Percentiles rank a stretch among this genome's conserved stretches.
Evolutionary conservation across 2,113 vertebrate species (phyloP).

Genomic region (Odontophorus gujanensis): DNA sequence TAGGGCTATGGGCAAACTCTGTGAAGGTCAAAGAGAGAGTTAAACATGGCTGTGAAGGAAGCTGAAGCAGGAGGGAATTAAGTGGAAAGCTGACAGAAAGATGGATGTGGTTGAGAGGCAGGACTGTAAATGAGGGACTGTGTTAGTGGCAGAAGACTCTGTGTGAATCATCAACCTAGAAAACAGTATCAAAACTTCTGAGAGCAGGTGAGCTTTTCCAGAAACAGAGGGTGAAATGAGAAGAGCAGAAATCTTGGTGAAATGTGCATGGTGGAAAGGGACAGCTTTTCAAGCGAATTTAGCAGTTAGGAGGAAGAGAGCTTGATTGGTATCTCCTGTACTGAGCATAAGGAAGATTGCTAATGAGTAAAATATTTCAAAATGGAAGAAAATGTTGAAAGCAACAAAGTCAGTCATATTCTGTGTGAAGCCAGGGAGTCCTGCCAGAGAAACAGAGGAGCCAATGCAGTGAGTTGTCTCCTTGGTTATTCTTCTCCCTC

Average conservation of each 20-base stretch:
- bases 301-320: constrained; percentile 16
- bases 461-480: constrained; percentile 62
- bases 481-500: constrained; percentile 57
- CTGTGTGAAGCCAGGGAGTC: constrained; percentile 66
- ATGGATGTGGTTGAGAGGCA: neutral
- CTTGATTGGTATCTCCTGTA: constrained; percentile 52
- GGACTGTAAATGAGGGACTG: neutral
- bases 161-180: neutral
- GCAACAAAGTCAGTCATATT: constrained; percentile 69
- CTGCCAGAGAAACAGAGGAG: constrained; percentile 57
- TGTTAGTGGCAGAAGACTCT: neutral
- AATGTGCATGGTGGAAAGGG: neutral
- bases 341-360: constrained; percentile 66
- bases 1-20: neutral
- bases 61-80: neutral
- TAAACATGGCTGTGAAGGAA: neutral
- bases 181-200: neutral
- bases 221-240: neutral
- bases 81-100: neutral
- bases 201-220: neutral
- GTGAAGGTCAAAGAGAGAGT: neutral
- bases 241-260: neutral
- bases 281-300: constrained; percentile 10
- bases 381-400: constrained; percentile 71
- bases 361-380: constrained; percentile 74